Evolutionary conservation across 2,113 vertebrate genomes (phyloP), one percentile per base, ranked within the genome.

Genomic region (Zosterops lateralis): DNA sequence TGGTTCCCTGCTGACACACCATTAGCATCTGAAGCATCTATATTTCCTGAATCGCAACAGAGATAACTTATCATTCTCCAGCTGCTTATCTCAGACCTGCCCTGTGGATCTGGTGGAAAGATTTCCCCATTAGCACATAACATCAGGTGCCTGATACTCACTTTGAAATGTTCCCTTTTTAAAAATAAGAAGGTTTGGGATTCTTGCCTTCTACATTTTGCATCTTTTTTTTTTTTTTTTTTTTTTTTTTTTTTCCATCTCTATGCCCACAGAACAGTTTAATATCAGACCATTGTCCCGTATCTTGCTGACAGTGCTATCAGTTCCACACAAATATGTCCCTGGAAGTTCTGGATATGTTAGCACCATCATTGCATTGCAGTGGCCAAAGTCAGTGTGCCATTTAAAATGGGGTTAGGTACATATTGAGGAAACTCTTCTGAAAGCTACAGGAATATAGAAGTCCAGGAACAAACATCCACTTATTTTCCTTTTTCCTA

Each of bases 21-120:
- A 95, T 96, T 96, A 96, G 94, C 95, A 89, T 95, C 92, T 81
- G 94, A 95, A 72, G 94, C 92, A 95, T 96, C 96, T 96, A 5
- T 95, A 95, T 92, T 96, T 96, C 91, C 94, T 26, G 73, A 94
- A 84, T 93, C 1, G 6, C 42, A 89, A 40, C 53, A 79, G 73
- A 96, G 95, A 96, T 96, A 96, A 71, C 92, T 94, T 96, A 96
- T 96, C 92, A 60, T 87, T 89, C 87, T 62, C 84, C 86, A 82
- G 80, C 89, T 94, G 92, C 96, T 96, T 96, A 96, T 96, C 95
- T 92, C 84, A 93, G 89, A 87, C 86, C 89, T 84, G 80, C 84
- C 80, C 92, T 48, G 73, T 94, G 95, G 84, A 90, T 92, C 40
- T 24, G 31, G 65, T 60, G 80, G 77, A 80, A 84, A 84, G 91